phyloP scores from a whole-genome alignment of 1,140 invertebrate species.

The Lucilia sericata region DNA sequence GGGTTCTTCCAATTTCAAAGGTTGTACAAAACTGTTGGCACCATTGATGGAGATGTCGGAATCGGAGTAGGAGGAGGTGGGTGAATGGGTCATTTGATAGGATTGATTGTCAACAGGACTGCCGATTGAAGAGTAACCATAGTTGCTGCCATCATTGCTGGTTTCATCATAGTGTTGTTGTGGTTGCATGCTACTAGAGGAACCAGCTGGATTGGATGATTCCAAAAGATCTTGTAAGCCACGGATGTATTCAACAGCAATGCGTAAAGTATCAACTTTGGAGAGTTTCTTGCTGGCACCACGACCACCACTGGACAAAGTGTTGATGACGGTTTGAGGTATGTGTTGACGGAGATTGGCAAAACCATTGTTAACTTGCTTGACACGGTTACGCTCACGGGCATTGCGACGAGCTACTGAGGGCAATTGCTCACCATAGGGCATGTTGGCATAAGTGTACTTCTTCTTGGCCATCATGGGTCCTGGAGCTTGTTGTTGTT shows the following conservation, averaged over 20 bases:
- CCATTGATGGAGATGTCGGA: conserved; percentile 76
- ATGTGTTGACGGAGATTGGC: conserved; percentile 89
- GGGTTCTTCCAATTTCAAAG: conserved; percentile 58
- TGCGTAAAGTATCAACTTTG: conserved; percentile 93
- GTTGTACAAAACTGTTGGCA: conserved; percentile 60
- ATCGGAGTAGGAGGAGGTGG: conserved; percentile 78
- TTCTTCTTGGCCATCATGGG: conserved; percentile 74
- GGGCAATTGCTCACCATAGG: conserved; percentile 77
- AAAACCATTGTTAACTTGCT: conserved; percentile 95
- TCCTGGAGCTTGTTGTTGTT: conserved; percentile 53
- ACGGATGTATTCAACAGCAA: conserved; percentile 95
- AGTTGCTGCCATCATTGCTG: conserved; percentile 61
- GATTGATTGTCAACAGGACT: conserved; percentile 69
- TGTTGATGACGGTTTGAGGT: conserved; percentile 80
- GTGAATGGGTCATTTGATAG: conserved; percentile 70
- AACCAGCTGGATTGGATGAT: conserved; percentile 65
- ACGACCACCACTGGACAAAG: conserved; percentile 75
- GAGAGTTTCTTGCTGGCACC: conserved; percentile 88
- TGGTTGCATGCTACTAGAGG: background rate
- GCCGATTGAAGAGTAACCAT: conserved; percentile 67
- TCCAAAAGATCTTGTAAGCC: conserved; percentile 87
- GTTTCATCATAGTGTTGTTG: conserved; percentile 44
- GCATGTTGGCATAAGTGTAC: conserved; percentile 75
- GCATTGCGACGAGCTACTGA: conserved; percentile 92
- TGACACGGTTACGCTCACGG: conserved; percentile 93